Evolutionary conservation across 2,888 invertebrate genomes (phyloP), one percentile per base, ranked within the genome.

Genomic region (Watsonalla cultraria): DNA sequence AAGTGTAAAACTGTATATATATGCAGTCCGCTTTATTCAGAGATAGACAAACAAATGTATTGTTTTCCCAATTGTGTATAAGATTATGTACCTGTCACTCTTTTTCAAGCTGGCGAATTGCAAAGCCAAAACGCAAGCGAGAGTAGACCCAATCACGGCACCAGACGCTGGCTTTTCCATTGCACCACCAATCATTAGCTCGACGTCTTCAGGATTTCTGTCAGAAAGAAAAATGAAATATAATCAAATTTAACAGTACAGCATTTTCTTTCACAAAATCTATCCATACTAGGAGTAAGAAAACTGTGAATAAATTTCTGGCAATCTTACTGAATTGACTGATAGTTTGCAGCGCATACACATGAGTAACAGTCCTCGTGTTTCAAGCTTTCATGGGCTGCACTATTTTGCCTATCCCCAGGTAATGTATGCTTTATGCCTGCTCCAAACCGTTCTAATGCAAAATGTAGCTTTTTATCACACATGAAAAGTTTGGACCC

Each of bases 91-190:
- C 91, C 91, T 91, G 89, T 98, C 98, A 53, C 97, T 96, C 68
- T 94, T 94, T 69, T 97, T 94, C 6, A 97, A 86, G 61, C 94
- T 93, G 45, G 94, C 93, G 78, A 98, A 97, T 80, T 98, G 98
- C 53, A 94, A 82, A 34, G 94, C 95, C 8, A 98, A 76, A 7
- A 98, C 91, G 70, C 98, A 98, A n/a, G 95, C 95, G 52, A 98
- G 94, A 0, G 98, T 98, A 0, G 96, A 95, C 1, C 98, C 98
- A 5, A 98, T 94, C 0, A 96, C 92, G 0, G 96, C 95, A 5
- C 97, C 97, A 0, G 94, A 93, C 0, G 92, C 92, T 0, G 97
- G 94, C 53, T 92, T 93, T 82, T 98, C 98, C 59, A 97, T 90
- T 9, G 97, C 89, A 5, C 96, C 97, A 39, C 96, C 98, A 5